Percentiles rank a stretch among this genome's conserved stretches.
phyloP scores from a whole-genome alignment of 2,888 invertebrate species.

The Chorisops tibialis region DNA sequence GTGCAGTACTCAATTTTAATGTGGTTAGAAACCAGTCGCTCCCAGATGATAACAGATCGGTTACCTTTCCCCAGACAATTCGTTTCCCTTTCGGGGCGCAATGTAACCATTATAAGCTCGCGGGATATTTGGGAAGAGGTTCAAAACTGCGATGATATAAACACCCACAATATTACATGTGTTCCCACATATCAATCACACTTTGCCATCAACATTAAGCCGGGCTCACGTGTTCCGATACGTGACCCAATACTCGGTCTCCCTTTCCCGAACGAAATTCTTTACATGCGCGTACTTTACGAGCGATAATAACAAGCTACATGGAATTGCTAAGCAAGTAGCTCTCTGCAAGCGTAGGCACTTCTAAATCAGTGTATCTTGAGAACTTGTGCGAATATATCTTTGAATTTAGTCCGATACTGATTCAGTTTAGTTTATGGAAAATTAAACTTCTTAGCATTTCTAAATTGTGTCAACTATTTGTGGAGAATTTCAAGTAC shows the following conservation, averaged over 20 bases:
- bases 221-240: slow-evolving; percentile 7
- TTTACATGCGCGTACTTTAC: no score
- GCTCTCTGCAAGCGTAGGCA: not conserved
- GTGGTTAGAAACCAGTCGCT: no score
- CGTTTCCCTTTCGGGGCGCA: not conserved
- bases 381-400: slow-evolving; percentile 9
- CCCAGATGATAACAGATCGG: no score
- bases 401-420: slow-evolving; percentile 4
- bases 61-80: no score
- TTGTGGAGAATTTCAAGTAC: no score
- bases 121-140: no score
- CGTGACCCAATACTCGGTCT: slow-evolving; percentile 6
- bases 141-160: not conserved
- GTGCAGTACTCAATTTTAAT: no score
- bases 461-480: no score
- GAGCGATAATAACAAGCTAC: not conserved
- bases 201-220: not conserved
- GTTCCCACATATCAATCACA: not conserved
- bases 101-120: not conserved
- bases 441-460: no score
- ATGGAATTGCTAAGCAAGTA: not conserved
- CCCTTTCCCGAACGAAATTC: not conserved
- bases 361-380: slow-evolving; percentile 15
- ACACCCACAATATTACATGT: not conserved
- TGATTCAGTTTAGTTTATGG: no score